Percentiles rank a stretch among this genome's conserved stretches.
phyloP scores from a whole-genome alignment of 2,113 vertebrate genomes.

The Otocyon megalotis region DNA sequence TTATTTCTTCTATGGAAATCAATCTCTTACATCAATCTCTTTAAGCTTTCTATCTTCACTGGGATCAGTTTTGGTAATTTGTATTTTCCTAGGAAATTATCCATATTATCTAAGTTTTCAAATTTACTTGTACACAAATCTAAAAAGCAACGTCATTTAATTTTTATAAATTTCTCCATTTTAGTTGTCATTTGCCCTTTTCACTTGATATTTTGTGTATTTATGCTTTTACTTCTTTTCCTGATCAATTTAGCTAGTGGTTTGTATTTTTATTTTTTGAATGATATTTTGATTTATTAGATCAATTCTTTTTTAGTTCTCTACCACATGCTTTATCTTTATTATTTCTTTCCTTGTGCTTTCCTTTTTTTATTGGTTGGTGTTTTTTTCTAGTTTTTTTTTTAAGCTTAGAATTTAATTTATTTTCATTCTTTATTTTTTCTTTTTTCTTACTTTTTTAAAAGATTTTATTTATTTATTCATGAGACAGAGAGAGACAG shows the following conservation, averaged over 20 bases:
- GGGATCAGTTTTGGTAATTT: neutral
- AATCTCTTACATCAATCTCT: neutral
- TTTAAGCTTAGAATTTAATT: neutral
- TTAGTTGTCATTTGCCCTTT: neutral
- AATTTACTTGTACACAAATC: neutral
- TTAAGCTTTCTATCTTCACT: neutral
- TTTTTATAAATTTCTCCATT: neutral
- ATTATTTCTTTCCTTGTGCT: neutral
- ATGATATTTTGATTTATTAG: neutral
- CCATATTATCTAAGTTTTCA: neutral
- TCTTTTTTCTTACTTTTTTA: too few species aligned
- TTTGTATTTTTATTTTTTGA: neutral
- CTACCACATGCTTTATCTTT: neutral
- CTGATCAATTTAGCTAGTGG: neutral
- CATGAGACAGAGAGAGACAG: too few species aligned
- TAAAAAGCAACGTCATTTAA: neutral
- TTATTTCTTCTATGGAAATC: neutral
- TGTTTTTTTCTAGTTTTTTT: neutral
- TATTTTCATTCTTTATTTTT: neutral
- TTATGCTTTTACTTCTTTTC: neutral
- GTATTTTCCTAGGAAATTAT: neutral
- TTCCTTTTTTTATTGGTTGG: neutral
- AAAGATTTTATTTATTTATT: too few species aligned
- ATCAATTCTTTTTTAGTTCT: neutral
- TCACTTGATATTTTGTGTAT: neutral